A percentile compares a stretch with the other conserved stretches of the same genome.
Conservation (phyloP, 37 sponge, comb jelly and placozoan species). For the Halisarca cf. caerulea region DNA sequence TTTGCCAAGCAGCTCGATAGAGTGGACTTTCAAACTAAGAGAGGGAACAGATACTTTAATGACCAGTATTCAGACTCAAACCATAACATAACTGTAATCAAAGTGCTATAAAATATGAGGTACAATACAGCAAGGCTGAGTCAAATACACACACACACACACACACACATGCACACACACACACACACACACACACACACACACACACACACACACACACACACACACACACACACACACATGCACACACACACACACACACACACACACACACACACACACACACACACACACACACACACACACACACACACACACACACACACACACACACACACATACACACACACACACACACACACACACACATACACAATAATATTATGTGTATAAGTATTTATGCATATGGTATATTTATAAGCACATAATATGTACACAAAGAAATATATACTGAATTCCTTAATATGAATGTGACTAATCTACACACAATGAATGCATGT, state of each 20-base stretch:
- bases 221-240: not conserved
- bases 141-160: not conserved
- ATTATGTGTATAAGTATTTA: no score
- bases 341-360: no score
- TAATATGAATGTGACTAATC: no score
- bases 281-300: not conserved
- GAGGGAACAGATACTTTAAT: not conserved
- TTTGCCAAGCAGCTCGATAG: slow-evolving; percentile 3
- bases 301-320: no score
- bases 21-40: slow-evolving; percentile 17
- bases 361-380: no score
- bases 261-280: not conserved
- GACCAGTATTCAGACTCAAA: not conserved
- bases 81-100: not conserved
- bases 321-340: no score
- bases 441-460: no score
- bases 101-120: not conserved
- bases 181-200: slow-evolving; percentile 3
- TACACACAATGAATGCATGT: no score
- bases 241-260: no score
- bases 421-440: no score
- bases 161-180: not conserved
- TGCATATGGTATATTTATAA: no score
- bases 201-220: slow-evolving; percentile 23
- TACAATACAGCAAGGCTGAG: not conserved